Base-by-base conservation (phyloP, 1,140 invertebrate genomes). In the Aphelinus atriplicis region DNA sequence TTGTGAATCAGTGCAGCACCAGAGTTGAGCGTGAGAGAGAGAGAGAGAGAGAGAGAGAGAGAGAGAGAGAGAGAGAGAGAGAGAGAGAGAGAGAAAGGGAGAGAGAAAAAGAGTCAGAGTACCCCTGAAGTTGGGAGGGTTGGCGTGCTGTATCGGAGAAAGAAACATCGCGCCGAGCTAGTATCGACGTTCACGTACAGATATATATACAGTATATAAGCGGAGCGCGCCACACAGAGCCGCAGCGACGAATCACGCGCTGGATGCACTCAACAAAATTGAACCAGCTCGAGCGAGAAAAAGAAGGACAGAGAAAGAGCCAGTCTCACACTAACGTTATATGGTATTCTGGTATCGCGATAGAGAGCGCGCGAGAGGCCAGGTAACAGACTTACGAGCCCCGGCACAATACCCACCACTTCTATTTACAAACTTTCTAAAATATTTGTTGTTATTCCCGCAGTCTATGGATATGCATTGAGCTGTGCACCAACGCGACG, bases 241-340 rank as follows among this genome's bases (percentile, higher is more conserved):
- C 67, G 77, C 69, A 70, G 65, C 26, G 71, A 66, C 78, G 80
- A 82, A 83, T 84, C 79, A 84, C 78, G 79, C 81, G 81, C 73
- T 79, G 80, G 82, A 80, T 86, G 85, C 85, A 87, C 85, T 87
- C 85, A 85, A 85, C 84, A 81, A 87, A 87, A 87, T 87, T 87
- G 85, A 87, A 87, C 83, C 79, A 77, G 71, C 76, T 74, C 78
- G 79, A 61, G 47, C 3, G 55, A 55, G 60, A 60, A 78, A 78
- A 78, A 77, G 79, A 56, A 46, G 9, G 58, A 63, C 26, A 62
- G 61, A 63, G 57, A 60, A 26, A 78, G 78, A 76, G 81, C 76
- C 79, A 77, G 78, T 79, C 78, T 81, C 79, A 76, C 78, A 76
- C 71, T 75, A 75, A n/a, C 47, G 45, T 64, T 26, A 53, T 78